phyloP scores from a whole-genome alignment of 2,888 invertebrate genomes.

The Diplolepis rosae region DNA sequence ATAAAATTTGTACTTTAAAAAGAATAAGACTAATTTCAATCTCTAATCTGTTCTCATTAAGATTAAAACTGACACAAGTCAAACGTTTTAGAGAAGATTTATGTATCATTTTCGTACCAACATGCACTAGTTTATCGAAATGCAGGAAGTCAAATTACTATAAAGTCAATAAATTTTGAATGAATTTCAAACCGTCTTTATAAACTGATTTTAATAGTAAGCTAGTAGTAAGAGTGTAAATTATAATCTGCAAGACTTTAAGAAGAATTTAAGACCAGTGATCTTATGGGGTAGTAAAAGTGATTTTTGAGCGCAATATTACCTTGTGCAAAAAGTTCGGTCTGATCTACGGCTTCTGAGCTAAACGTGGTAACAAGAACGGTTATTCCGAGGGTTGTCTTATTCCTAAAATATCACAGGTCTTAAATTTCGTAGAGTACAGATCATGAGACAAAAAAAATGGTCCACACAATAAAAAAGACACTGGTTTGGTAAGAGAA shows the following conservation, averaged over 20 bases:
- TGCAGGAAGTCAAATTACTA: not conserved
- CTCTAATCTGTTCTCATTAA: too few species aligned
- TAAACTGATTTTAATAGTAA: not conserved
- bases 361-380: constrained; percentile 32
- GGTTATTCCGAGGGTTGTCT: constrained; percentile 40
- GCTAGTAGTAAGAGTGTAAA: too few species aligned
- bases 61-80: too few species aligned
- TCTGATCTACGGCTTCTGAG: not conserved
- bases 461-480: constrained; percentile 33
- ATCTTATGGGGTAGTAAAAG: not conserved
- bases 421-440: constrained; percentile 16
- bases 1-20: too few species aligned
- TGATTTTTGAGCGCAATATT: not conserved
- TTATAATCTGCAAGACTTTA: not conserved
- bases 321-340: constrained; percentile 1
- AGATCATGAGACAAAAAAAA: constrained; percentile 23
- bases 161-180: not conserved
- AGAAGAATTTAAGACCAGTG: not conserved
- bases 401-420: constrained; percentile 27
- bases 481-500: constrained; percentile 36
- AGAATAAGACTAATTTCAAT: too few species aligned
- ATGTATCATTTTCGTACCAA: not conserved
- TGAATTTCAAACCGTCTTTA: not conserved
- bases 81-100: too few species aligned
- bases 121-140: not conserved